A percentile compares a stretch with the other conserved stretches of the same genome.
Evolutionary conservation across 2,888 invertebrate species (phyloP).

Genomic region (Protonemura montana): DNA sequence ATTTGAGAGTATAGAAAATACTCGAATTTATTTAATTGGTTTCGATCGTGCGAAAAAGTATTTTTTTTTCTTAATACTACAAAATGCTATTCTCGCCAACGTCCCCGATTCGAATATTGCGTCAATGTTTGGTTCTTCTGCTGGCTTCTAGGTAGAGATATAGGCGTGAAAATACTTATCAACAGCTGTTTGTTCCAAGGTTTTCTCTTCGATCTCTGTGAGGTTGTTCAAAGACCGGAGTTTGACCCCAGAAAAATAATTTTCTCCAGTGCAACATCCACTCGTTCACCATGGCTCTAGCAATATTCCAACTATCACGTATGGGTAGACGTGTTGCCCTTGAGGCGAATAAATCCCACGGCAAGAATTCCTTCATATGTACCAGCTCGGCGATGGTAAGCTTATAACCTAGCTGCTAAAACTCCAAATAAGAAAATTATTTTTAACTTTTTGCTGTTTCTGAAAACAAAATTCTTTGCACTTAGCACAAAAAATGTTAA

Average conservation of each 20-base stretch:
- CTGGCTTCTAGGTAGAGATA: not conserved
- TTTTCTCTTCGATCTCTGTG: not conserved
- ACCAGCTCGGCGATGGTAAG: slow-evolving; percentile 35
- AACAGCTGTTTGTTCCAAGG: not conserved
- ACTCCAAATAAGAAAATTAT: too few species aligned
- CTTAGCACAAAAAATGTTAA: too few species aligned
- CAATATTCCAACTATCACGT: slow-evolving; percentile 44
- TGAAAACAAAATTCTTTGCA: too few species aligned
- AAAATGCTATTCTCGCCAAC: not conserved
- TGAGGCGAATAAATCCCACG: slow-evolving; percentile 37
- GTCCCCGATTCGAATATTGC: not conserved
- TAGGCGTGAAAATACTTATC: not conserved
- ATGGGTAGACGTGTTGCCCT: slow-evolving; percentile 40
- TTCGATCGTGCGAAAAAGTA: too few species aligned
- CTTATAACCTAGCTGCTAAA: slow-evolving; percentile 17
- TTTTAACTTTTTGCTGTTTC: too few species aligned
- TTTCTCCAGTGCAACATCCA: not conserved
- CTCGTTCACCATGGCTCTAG: slow-evolving; percentile 37
- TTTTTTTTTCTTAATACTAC: not conserved
- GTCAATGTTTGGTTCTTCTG: not conserved
- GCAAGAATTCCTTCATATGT: slow-evolving; percentile 17
- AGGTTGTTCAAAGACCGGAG: not conserved
- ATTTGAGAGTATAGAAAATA: too few species aligned
- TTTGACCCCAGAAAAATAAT: slow-evolving; percentile 8
- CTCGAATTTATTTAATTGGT: too few species aligned